Evolutionary conservation across 2,888 invertebrate species (phyloP).

Genomic region (Galeopsomyia nigrocyanea): DNA sequence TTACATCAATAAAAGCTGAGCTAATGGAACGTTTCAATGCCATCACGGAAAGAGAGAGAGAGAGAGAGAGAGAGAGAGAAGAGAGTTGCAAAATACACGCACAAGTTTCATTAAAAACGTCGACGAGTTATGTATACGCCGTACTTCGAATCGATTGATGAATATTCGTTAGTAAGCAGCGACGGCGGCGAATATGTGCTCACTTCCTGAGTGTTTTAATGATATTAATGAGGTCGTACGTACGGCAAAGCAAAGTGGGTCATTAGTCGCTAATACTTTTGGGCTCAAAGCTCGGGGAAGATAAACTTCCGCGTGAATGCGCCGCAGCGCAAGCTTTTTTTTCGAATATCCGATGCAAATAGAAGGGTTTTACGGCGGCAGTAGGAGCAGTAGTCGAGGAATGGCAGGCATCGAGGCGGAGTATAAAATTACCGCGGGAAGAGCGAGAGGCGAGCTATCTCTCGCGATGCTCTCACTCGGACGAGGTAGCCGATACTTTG

Average conservation of each 20-base stretch:
- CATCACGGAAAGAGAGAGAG: no score
- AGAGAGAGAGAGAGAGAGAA: not conserved
- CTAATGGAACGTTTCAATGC: constrained; percentile 24
- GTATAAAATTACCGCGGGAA: constrained; percentile 23
- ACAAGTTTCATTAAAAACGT: not conserved
- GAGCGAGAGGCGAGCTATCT: not conserved
- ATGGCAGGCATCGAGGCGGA: constrained; percentile 16
- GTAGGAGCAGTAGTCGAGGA: constrained; percentile 5
- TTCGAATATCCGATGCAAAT: not conserved
- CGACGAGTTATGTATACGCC: not conserved
- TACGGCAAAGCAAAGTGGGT: constrained; percentile 47
- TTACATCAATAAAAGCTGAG: constrained; percentile 10
- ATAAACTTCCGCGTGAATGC: constrained; percentile 28
- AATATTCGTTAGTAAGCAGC: no score
- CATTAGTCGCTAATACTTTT: constrained; percentile 52
- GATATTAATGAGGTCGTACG: constrained; percentile 29
- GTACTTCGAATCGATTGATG: not conserved
- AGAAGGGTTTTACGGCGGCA: not conserved
- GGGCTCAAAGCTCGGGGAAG: constrained; percentile 50
- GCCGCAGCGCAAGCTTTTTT: not conserved
- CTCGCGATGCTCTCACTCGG: not conserved
- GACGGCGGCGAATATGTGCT: not conserved
- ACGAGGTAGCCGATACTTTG: constrained; percentile 51
- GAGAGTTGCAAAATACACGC: constrained; percentile 9
- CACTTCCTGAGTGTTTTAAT: constrained; percentile 1